Evolutionary conservation across 2,888 invertebrate species (phyloP).

Genomic region (Eristalis arbustorum): DNA sequence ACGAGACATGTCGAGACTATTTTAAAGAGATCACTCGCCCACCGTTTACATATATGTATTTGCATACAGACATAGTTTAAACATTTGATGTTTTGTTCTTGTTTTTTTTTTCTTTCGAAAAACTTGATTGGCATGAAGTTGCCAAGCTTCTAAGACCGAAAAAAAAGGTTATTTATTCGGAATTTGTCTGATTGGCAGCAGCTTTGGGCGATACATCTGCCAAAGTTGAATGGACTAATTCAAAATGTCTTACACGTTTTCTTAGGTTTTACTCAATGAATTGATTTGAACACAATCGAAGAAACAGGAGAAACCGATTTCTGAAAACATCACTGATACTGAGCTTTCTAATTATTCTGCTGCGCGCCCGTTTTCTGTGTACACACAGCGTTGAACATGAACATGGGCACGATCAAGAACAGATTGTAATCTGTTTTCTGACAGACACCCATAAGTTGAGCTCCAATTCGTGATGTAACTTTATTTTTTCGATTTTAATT

Average conservation of each 20-base stretch:
- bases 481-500: background rate
- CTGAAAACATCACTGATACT: background rate
- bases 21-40: conserved; percentile 42
- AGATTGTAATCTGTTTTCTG: background rate
- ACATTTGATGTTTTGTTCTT: background rate
- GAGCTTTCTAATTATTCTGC: background rate
- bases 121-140: conserved; percentile 49
- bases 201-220: conserved; percentile 9
- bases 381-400: too few relatives aligned
- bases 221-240: conserved; percentile 61
- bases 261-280: background rate
- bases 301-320: background rate
- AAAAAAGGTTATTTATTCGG: conserved; percentile 6
- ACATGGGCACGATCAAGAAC: background rate
- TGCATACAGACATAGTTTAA: background rate
- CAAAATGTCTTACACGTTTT: conserved; percentile 26
- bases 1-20: conserved; percentile 7
- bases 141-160: background rate
- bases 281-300: background rate
- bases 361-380: background rate
- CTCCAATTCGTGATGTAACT: background rate
- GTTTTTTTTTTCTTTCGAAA: background rate
- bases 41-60: conserved; percentile 43
- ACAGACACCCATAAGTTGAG: background rate
- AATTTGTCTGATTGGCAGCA: conserved; percentile 21